These are phyloP conservation scores for Micromussa lordhowensis DNA, from an alignment of 92 coral and sea anemone genomes.

Conservation along the genomic window DNA sequence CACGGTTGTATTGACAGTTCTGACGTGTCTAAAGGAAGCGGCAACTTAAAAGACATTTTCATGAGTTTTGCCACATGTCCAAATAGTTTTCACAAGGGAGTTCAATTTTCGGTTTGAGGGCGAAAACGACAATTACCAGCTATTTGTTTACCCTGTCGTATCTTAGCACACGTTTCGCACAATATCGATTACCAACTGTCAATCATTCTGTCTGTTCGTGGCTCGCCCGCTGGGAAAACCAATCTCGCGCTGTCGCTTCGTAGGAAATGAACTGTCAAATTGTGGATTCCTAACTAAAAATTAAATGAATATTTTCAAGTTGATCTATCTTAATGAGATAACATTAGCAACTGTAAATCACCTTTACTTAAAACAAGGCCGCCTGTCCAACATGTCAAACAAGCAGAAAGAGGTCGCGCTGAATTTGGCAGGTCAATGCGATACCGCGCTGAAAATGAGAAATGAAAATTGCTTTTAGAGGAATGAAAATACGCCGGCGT, in stretches of 20 bases:
- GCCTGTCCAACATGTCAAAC: slow-evolving; percentile 77
- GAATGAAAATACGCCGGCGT: slow-evolving; percentile 50
- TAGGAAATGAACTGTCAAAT: slow-evolving; percentile 95
- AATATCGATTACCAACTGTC: slow-evolving; percentile 92
- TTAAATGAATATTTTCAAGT: slow-evolving; percentile 97
- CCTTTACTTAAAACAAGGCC: slow-evolving; percentile 89
- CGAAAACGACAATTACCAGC: slow-evolving; percentile 83
- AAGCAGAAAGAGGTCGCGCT: slow-evolving; percentile 54
- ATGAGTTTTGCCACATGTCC: slow-evolving; percentile 82
- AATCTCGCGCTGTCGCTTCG: slow-evolving; percentile 81
- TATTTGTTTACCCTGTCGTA: slow-evolving; percentile 87
- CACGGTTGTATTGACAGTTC: slow-evolving; percentile 67
- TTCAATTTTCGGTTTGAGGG: slow-evolving; percentile 83
- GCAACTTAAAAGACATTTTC: slow-evolving; percentile 69
- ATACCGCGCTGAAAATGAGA: slow-evolving; percentile 74
- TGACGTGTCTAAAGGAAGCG: slow-evolving; percentile 91
- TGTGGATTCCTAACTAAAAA: slow-evolving; percentile 86
- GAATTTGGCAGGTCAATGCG: slow-evolving; percentile 75
- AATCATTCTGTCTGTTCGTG: slow-evolving; percentile 79
- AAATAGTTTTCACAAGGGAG: slow-evolving; percentile 84
- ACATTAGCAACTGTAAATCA: slow-evolving; percentile 96
- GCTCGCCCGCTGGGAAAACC: slow-evolving; percentile 96
- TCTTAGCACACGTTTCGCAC: slow-evolving; percentile 84
- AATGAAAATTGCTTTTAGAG: slow-evolving; percentile 80
- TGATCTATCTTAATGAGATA: slow-evolving; percentile 97